phyloP scores from a whole-genome alignment of 2,113 vertebrate genomes.

The Pyrgilauda ruficollis region DNA sequence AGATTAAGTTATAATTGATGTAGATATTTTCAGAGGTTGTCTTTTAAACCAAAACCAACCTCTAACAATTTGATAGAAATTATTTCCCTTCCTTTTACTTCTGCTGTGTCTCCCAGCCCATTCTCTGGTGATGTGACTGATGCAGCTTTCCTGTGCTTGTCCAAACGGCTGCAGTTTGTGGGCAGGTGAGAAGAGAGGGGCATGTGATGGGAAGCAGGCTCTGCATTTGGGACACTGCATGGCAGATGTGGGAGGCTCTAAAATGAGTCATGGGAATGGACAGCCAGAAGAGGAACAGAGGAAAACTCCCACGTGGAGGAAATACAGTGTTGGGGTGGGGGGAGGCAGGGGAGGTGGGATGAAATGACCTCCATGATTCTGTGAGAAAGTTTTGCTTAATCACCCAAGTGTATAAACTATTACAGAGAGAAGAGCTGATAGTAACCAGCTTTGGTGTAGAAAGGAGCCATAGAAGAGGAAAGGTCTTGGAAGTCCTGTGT shows the following conservation, averaged over 20 bases:
- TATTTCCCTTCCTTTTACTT: neutral
- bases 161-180: neutral
- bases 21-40: neutral
- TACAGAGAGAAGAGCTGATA: neutral
- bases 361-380: neutral
- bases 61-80: neutral
- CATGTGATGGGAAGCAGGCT: neutral
- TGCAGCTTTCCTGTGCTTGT: neutral
- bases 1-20: neutral
- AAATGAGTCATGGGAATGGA: neutral
- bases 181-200: neutral
- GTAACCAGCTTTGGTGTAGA: neutral
- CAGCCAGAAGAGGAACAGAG: neutral
- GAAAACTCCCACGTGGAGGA: neutral
- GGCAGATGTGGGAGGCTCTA: neutral
- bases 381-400: neutral
- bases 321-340: neutral
- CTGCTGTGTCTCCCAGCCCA: neutral
- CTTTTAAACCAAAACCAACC: neutral
- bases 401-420: neutral
- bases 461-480: neutral
- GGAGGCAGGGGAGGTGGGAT: rapidly evolving
- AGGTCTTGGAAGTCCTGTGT: neutral
- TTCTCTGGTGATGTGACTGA: neutral
- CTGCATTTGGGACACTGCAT: neutral